phyloP scores from a whole-genome alignment of 1,140 invertebrate species.

The Yoshiicerus persimilis region DNA sequence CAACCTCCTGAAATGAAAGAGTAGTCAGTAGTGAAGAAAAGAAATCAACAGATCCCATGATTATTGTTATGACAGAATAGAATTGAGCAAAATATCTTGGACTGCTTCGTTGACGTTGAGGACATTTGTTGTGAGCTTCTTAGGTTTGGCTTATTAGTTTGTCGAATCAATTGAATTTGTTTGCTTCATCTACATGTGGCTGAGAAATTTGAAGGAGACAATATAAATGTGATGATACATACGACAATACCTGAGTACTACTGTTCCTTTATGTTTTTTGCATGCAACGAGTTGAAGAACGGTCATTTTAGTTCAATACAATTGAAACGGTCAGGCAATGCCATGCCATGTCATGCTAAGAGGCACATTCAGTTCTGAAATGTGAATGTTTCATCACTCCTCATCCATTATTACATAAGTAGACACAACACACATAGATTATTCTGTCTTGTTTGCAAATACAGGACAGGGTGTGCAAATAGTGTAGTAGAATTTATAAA shows the following conservation, averaged over 20 bases:
- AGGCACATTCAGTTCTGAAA: not conserved
- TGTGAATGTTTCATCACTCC: not conserved
- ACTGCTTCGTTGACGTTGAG: not conserved
- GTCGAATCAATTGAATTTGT: not conserved
- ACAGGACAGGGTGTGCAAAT: not conserved
- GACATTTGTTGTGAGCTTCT: not conserved
- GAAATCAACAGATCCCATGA: not conserved
- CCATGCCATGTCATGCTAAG: not conserved
- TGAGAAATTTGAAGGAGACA: not conserved
- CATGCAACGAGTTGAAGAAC: not conserved
- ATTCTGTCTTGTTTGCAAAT: not conserved
- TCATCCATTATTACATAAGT: not conserved
- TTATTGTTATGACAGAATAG: not conserved
- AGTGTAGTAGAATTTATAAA: not conserved
- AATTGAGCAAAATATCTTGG: not conserved
- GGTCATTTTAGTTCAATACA: not conserved
- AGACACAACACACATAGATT: not conserved
- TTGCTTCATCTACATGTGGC: not conserved
- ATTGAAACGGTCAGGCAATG: slow-evolving; percentile 2
- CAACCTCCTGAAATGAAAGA: not conserved
- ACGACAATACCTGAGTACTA: not conserved
- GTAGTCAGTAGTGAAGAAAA: not conserved
- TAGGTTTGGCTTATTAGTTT: not conserved
- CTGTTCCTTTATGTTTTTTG: not conserved
- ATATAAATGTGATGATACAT: not conserved